These are phyloP conservation scores for Papilio helenus DNA, from an alignment of 1,140 invertebrate genomes.

Conservation along the genomic window DNA sequence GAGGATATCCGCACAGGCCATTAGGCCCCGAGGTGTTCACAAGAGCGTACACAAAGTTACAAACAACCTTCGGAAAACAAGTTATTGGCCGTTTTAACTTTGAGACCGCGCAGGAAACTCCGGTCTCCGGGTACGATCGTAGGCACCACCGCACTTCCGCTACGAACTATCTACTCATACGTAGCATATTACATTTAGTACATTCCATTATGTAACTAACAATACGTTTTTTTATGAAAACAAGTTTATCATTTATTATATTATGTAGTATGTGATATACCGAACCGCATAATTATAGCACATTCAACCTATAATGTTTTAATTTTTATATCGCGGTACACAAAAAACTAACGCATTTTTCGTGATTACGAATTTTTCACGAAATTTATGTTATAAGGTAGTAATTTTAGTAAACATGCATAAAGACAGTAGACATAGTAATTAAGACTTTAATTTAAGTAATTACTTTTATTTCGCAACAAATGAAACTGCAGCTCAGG, in stretches of 20 bases:
- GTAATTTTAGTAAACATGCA: neutral
- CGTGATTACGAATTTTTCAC: too few relatives aligned
- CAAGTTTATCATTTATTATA: neutral
- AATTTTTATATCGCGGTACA: too few relatives aligned
- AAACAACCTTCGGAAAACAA: constrained; percentile 40
- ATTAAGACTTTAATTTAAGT: neutral
- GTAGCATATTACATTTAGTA: neutral
- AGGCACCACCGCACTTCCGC: neutral
- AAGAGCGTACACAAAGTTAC: constrained; percentile 35
- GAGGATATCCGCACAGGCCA: constrained; percentile 32
- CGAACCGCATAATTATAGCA: too few relatives aligned
- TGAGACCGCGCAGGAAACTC: constrained; percentile 35
- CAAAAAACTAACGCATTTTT: neutral
- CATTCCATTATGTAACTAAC: neutral
- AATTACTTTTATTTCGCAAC: neutral
- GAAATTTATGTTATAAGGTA: too few relatives aligned
- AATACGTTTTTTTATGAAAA: neutral
- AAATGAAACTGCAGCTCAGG: neutral
- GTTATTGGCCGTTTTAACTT: constrained; percentile 39
- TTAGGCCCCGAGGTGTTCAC: neutral
- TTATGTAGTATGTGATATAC: neutral
- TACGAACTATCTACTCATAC: constrained; percentile 1
- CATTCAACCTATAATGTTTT: too few relatives aligned
- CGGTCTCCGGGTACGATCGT: neutral
- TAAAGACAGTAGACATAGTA: too few relatives aligned